Evolutionary conservation across 2,888 invertebrate genomes (phyloP).

Genomic region (Scaptomyza reducta): DNA sequence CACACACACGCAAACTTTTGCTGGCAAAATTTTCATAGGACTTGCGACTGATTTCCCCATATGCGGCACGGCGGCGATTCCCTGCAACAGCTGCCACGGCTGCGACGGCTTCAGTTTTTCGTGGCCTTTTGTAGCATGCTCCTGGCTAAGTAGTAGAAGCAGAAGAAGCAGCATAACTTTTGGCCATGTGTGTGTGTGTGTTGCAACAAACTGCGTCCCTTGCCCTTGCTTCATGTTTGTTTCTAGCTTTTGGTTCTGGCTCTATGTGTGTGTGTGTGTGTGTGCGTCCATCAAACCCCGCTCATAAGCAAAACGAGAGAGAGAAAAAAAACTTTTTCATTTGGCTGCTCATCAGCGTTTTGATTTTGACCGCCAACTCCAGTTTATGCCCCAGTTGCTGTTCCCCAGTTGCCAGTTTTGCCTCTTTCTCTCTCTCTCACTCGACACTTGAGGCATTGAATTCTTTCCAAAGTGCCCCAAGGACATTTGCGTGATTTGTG

Average conservation of each 20-base stretch:
- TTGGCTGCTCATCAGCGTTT: conserved; percentile 82
- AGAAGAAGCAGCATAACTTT: conserved; percentile 33
- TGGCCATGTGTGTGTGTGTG: conserved; percentile 35
- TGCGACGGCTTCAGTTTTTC: conserved; percentile 47
- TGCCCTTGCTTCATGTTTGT: conserved; percentile 24
- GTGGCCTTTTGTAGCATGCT: conserved; percentile 63
- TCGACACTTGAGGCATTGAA: conserved; percentile 76
- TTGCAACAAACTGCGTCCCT: conserved; percentile 52
- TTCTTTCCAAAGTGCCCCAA: conserved; percentile 83
- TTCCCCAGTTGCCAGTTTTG: conserved; percentile 15
- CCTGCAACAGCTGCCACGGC: conserved; percentile 26
- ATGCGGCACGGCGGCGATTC: conserved; percentile 65
- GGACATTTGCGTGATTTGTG: conserved; percentile 82
- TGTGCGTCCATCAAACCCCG: conserved; percentile 30
- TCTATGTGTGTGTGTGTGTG: conserved; percentile 13
- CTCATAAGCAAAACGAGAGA: conserved; percentile 42
- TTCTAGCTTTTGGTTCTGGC: conserved; percentile 56
- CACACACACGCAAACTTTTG: conserved; percentile 58
- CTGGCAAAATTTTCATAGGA: conserved; percentile 75
- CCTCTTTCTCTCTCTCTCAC: conserved; percentile 32
- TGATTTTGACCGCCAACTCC: conserved; percentile 76
- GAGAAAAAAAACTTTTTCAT: conserved; percentile 75
- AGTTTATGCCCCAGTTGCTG: conserved; percentile 32
- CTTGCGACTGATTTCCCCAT: conserved; percentile 78
- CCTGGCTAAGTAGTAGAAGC: conserved; percentile 44